phyloP scores from a whole-genome alignment of 2,113 vertebrate genomes.

The Mirounga angustirostris region DNA sequence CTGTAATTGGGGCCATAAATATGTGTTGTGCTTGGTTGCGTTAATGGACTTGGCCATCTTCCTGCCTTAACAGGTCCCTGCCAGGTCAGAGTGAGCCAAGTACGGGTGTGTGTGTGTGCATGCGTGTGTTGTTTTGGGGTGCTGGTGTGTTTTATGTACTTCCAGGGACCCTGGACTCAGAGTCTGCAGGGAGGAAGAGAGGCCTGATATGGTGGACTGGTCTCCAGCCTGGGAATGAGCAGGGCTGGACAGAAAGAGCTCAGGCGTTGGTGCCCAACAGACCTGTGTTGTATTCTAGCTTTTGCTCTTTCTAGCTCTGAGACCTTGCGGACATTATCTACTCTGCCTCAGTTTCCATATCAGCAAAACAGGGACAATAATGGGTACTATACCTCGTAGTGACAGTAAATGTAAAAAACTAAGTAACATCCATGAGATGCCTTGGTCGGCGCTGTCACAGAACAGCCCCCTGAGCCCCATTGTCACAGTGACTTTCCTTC shows the following conservation, averaged over 20 bases:
- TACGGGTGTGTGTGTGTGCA: no score
- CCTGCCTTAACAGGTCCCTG: background rate
- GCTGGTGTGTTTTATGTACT: background rate
- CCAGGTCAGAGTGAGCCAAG: background rate
- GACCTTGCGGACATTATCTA: background rate
- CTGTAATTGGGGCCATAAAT: constrained; percentile 84
- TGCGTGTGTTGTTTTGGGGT: background rate
- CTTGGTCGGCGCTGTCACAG: rapidly evolving
- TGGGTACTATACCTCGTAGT: no score
- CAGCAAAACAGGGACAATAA: background rate
- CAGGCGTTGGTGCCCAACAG: background rate
- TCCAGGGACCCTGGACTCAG: background rate
- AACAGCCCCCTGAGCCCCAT: background rate
- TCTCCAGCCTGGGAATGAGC: background rate
- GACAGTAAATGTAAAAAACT: background rate
- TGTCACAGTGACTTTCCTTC: background rate
- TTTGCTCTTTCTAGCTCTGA: background rate
- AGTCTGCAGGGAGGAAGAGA: background rate
- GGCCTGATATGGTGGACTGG: background rate
- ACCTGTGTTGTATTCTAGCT: background rate
- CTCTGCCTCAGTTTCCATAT: background rate
- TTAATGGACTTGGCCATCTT: constrained; percentile 59
- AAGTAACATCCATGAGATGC: background rate
- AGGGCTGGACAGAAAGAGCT: background rate
- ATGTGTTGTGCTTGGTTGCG: constrained; percentile 69